These are phyloP conservation scores for Cetonia aurata DNA, from an alignment of 2,888 invertebrate species.

Conservation along the genomic window DNA sequence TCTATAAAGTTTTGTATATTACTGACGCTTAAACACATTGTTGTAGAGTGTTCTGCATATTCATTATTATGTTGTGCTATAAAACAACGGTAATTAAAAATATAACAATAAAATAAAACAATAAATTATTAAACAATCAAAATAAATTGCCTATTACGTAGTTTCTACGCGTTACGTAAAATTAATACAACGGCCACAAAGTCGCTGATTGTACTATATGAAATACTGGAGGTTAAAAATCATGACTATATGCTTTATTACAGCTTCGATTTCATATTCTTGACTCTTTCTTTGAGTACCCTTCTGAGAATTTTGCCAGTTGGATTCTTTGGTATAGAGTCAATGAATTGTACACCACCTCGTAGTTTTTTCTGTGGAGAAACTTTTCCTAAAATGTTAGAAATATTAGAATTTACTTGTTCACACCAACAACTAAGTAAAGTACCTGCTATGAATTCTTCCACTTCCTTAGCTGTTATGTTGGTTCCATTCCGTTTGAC, in stretches of 20 bases:
- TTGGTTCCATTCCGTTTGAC: slow-evolving; percentile 71
- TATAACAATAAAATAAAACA: slow-evolving; percentile 24
- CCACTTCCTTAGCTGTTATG: slow-evolving; percentile 66
- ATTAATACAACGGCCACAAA: slow-evolving; percentile 10
- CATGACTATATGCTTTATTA: slow-evolving; percentile 47
- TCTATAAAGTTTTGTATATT: no score
- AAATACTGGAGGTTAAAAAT: not conserved
- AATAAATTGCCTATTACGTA: not conserved
- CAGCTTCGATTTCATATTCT: slow-evolving; percentile 60
- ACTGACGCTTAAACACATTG: no score
- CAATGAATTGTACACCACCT: slow-evolving; percentile 77
- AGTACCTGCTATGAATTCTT: slow-evolving; percentile 66
- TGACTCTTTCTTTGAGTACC: slow-evolving; percentile 68
- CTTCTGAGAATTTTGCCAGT: slow-evolving; percentile 79
- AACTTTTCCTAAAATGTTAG: slow-evolving; percentile 56
- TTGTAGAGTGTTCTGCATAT: no score
- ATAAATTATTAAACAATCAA: slow-evolving; percentile 30
- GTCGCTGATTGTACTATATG: not conserved
- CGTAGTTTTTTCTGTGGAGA: slow-evolving; percentile 75
- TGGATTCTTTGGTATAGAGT: slow-evolving; percentile 76
- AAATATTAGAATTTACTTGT: slow-evolving; percentile 2
- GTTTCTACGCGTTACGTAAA: slow-evolving; percentile 2
- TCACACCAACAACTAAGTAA: not conserved
- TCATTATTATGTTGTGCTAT: no score
- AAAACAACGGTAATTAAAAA: not conserved